These are phyloP conservation scores for Allobates femoralis DNA, from an alignment of 2,797 vertebrate genomes.

Conservation along the genomic window DNA sequence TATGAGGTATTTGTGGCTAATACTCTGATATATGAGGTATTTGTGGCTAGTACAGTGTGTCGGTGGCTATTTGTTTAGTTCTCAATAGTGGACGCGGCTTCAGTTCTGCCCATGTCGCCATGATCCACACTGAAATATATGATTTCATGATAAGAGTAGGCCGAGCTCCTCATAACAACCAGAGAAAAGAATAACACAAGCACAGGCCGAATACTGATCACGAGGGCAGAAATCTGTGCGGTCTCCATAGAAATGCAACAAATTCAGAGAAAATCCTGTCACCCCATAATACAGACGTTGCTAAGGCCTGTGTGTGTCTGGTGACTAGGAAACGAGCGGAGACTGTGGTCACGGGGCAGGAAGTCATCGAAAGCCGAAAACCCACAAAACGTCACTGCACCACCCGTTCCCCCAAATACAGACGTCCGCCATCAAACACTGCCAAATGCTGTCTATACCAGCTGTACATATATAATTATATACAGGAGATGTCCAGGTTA, in stretches of 20 bases:
- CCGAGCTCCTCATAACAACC: not conserved
- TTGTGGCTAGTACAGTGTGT: not conserved
- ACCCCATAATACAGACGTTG: constrained; percentile 26
- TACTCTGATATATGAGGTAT: not conserved
- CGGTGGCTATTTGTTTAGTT: not conserved
- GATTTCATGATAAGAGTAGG: not conserved
- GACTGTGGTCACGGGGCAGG: constrained; percentile 53
- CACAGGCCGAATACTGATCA: too few species aligned
- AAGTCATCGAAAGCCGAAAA: constrained; percentile 26
- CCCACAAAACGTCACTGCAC: constrained; percentile 42
- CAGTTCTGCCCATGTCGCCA: not conserved
- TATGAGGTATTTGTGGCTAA: not conserved
- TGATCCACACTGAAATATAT: not conserved
- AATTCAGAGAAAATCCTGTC: not conserved
- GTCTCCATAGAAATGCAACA: constrained; percentile 10
- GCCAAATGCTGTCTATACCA: too few species aligned
- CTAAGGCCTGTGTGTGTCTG: constrained; percentile 45
- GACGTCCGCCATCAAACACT: too few species aligned
- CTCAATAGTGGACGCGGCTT: not conserved
- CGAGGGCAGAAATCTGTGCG: not conserved
- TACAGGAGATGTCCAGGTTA: not conserved
- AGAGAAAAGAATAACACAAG: not conserved
- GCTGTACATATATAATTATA: not conserved
- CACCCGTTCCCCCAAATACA: not conserved
- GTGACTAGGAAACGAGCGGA: constrained; percentile 48